phyloP scores from a whole-genome alignment of 2,797 vertebrate genomes.

The Spondyliosoma cantharus region DNA sequence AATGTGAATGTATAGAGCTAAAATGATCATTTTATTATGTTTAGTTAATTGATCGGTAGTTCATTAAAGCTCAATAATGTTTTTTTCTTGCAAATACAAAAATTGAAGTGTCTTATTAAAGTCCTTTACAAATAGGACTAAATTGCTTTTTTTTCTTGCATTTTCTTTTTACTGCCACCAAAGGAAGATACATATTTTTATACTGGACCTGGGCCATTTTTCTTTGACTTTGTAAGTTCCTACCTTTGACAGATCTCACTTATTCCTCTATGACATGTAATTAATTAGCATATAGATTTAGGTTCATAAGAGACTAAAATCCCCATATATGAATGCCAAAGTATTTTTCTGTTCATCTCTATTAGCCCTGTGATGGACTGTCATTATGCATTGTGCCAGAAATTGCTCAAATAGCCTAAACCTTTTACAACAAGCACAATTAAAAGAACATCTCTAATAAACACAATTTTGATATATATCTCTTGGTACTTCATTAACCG shows the following conservation, averaged over 20 bases:
- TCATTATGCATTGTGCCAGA: neutral
- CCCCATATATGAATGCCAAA: neutral
- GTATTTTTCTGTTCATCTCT: neutral
- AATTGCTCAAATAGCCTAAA: neutral
- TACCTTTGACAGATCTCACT: neutral
- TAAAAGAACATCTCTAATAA: neutral
- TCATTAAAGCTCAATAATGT: neutral
- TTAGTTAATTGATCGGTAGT: neutral
- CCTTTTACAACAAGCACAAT: neutral
- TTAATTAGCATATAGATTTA: neutral
- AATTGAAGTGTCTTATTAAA: neutral
- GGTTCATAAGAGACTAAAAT: neutral
- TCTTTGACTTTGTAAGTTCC: neutral
- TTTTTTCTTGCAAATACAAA: neutral
- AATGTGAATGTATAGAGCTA: neutral
- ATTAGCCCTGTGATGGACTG: no score
- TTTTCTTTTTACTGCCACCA: neutral
- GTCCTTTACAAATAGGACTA: neutral
- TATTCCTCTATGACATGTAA: neutral
- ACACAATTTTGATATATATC: neutral
- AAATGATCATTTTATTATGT: neutral
- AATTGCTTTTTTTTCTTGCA: neutral
- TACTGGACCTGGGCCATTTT: neutral
- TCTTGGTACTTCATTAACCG: neutral
- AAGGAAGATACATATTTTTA: neutral